Percentiles rank a stretch among this genome's conserved stretches.
Conservation (phyloP, 2,797 vertebrate genomes). For the Nyctibius grandis region DNA sequence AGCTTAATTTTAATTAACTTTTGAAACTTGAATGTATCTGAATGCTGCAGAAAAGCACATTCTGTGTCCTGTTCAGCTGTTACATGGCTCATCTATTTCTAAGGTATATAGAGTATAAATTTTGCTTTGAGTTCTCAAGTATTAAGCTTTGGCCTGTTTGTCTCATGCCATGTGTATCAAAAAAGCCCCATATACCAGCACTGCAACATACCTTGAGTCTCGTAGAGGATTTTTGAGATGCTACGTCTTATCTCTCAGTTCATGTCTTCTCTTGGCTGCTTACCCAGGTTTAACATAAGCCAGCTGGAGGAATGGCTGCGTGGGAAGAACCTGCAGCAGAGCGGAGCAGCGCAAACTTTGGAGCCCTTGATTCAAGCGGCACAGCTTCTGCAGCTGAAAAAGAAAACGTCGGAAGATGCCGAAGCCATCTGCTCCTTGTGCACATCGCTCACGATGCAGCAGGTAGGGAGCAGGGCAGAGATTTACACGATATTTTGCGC, state of each 20-base stretch:
- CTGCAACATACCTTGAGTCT: too few species aligned
- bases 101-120: neutral
- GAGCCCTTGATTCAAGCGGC: conserved; percentile 94
- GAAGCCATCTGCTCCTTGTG: conserved; percentile 93
- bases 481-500: fast-evolving
- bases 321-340: conserved; percentile 86
- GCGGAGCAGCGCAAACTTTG: conserved; percentile 80
- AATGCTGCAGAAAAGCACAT: neutral
- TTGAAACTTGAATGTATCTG: neutral
- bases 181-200: neutral
- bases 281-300: conserved; percentile 90
- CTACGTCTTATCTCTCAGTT: neutral
- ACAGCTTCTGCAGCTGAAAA: conserved; percentile 94
- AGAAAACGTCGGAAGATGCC: conserved; percentile 89
- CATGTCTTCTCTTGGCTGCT: neutral
- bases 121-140: neutral
- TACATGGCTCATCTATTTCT: neutral
- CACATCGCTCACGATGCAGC: conserved; percentile 80
- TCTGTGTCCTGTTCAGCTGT: neutral
- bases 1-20: neutral
- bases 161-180: fast-evolving
- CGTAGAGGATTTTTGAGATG: neutral
- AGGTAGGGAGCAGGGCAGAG: conserved; percentile 66
- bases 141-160: neutral
- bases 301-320: conserved; percentile 94